Evolutionary conservation across 2,113 vertebrate species (phyloP).

Genomic region (Thymallus thymallus): DNA sequence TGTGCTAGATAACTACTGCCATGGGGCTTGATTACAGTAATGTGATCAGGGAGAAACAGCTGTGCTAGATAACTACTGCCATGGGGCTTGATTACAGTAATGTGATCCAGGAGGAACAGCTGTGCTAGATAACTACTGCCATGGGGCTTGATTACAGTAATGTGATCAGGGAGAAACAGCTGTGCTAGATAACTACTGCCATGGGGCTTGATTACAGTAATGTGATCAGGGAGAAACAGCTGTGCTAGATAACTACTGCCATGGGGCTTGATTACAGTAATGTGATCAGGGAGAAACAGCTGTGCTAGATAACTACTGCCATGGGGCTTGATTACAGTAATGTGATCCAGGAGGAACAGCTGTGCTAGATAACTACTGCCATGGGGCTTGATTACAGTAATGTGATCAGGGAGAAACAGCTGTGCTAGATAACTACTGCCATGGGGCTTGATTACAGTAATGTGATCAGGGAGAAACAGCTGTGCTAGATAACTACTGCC

Average conservation of each 20-base stretch:
- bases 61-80: constrained; percentile 35
- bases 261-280: constrained; percentile 58
- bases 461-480: constrained; percentile 48
- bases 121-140: constrained; percentile 35
- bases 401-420: constrained; percentile 48
- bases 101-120: constrained; percentile 48
- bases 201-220: constrained; percentile 58
- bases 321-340: constrained; percentile 58
- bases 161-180: constrained; percentile 48
- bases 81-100: constrained; percentile 58
- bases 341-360: constrained; percentile 48
- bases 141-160: constrained; percentile 58
- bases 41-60: constrained; percentile 48
- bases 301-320: constrained; percentile 35
- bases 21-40: constrained; percentile 58
- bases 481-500: constrained; percentile 35
- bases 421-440: constrained; percentile 35
- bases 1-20: constrained; percentile 35
- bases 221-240: constrained; percentile 48
- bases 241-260: constrained; percentile 35
- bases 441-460: constrained; percentile 58
- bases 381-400: constrained; percentile 58
- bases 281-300: constrained; percentile 48
- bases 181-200: constrained; percentile 35
- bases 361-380: constrained; percentile 35